Base-by-base conservation (phyloP, 1,140 invertebrate genomes). In the Rhyacophila brunnea region DNA sequence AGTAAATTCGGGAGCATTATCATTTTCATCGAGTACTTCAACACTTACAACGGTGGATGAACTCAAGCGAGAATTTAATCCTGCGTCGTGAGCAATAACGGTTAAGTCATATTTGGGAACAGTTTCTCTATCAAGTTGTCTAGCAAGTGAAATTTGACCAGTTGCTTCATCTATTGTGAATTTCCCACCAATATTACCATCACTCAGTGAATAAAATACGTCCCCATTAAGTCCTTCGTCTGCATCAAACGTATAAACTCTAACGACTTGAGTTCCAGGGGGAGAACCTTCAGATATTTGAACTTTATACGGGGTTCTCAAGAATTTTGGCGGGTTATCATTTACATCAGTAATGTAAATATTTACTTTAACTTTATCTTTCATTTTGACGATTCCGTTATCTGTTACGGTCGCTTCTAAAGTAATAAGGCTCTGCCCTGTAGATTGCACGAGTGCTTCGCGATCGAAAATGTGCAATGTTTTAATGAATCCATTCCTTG, bases 221-320 rank as follows among this genome's bases (percentile, higher is more conserved):
- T 93, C 88, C 0, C 93, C 93, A 75, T 98, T 98, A 0, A 91
- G 70, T 0, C 92, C 93, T 71, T 93, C 89, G 71, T 98, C 95
- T 0, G 83, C 84, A 69, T 98, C 96, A 6, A 85, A 84, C 1
- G 95, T 95, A 60, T 87, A 88, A 0, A 97, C 85, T 43, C 89
- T 81, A 58, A 93, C 77, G n/a, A 96, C 81, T 64, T 91, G 91
- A 10, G 90, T 89, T 5, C 88, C 88, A 1, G 88, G 75, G 1
- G 80, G 72, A 9, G 91, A 85, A 6, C 85, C 89, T 80, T 97
- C 95, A 1, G 89, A 92, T 17, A 96, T 84, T 68, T 92, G 88
- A 0, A 91, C 87, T 67, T 83, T 85, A 72, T 96, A 96, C 0
- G 93, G 91, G 6, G 86, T 79, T 38, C 89, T 75, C 20, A 87